Percentiles rank a stretch among this genome's conserved stretches.
These are phyloP conservation scores for Tribolium madens DNA, from an alignment of 1,140 invertebrate species.

Conservation along the genomic window DNA sequence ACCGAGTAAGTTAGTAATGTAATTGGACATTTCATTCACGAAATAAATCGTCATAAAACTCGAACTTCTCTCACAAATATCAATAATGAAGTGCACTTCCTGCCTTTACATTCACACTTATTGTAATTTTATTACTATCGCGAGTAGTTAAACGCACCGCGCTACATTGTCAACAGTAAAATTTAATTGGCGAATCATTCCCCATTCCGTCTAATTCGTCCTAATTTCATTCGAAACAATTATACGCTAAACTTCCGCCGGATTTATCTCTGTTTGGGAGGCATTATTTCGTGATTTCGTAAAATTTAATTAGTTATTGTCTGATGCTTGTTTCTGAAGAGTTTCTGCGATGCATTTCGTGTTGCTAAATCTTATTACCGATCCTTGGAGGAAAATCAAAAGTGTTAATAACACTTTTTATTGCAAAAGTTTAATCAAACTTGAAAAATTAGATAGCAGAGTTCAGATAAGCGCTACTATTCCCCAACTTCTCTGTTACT, in stretches of 20 bases:
- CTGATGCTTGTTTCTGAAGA: background rate
- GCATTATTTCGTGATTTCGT: slow-evolving; percentile 15
- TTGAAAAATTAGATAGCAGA: too few species aligned
- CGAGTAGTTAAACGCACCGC: slow-evolving; percentile 4
- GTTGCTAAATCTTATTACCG: background rate
- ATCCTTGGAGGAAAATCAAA: background rate
- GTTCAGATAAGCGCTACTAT: too few species aligned
- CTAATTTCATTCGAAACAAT: slow-evolving; percentile 30
- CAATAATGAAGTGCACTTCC: too few species aligned
- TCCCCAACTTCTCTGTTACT: too few species aligned
- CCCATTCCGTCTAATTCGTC: slow-evolving; percentile 17
- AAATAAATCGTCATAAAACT: too few species aligned
- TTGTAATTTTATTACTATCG: background rate
- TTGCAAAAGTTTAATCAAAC: too few species aligned
- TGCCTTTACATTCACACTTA: background rate
- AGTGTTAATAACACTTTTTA: too few species aligned
- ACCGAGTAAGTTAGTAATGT: background rate
- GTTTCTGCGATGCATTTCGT: background rate
- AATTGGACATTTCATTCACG: background rate
- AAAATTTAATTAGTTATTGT: slow-evolving; percentile 19
- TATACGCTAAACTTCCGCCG: background rate
- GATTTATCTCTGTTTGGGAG: slow-evolving; percentile 26
- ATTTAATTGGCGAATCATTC: slow-evolving; percentile 31
- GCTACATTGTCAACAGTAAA: slow-evolving; percentile 36
- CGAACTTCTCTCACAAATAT: too few species aligned